Base-by-base conservation (phyloP, 2,797 vertebrate genomes). In the Etheostoma nigrum region DNA sequence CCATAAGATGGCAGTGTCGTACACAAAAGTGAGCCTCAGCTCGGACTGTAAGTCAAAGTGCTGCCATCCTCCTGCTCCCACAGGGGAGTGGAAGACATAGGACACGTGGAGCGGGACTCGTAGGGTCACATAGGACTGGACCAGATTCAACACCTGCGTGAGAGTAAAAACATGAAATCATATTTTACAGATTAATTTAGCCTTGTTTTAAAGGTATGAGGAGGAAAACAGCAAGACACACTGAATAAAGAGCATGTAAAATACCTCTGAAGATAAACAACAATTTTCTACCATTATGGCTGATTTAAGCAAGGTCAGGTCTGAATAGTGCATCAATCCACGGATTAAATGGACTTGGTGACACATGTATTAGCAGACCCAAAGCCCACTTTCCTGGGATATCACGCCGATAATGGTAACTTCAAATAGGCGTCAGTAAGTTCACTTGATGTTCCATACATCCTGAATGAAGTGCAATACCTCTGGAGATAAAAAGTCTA, bases 1-100 rank as follows among this genome's bases (percentile, higher is more conserved):
- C 98, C 98, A 99, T 90, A 99, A 94, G 95, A 99, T 98, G 96
- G 98, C 97, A 82, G 98, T 99, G 94, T 99, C 98, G 63, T 99
- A 99, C 89, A 99, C 98, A 5, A 99, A 99, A 18, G 97, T 99
- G 30, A 99, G 95, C 15, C 96, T 95, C 1, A 99, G 95, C 93
- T 99, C 98, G 0, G 98, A 97, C 89, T 97, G 96, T 27, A 99
- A 86, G 86, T 99, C 98, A 53, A 99, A 99, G 89, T 99, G 98
- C 90, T 99, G 98, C 98, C 98, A 99, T 48, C 98, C 97, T 9
- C 97, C 98, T 0, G 91, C 89, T 0, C 97, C 98, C 73, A 96
- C 97, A 0, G 98, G 97, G 0, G 98, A 99, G 86, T 99, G 97
- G 90, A 99, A 99, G 45, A 99, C 96, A 0, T 99, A 99, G 0